phyloP scores from a whole-genome alignment of 2,113 vertebrate species.

The Acanthochromis polyacanthus region DNA sequence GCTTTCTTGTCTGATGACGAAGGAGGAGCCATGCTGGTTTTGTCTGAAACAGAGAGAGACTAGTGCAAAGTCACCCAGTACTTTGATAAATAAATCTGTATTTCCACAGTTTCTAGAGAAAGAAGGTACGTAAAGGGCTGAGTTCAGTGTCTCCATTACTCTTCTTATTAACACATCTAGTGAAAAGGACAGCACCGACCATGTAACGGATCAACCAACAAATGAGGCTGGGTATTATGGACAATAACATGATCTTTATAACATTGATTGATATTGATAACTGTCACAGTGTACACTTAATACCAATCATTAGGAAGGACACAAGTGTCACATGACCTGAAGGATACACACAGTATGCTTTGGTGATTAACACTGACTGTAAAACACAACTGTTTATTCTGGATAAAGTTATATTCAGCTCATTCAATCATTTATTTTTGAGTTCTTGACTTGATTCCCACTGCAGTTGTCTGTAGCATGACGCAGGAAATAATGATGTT shows the following conservation, averaged over 20 bases:
- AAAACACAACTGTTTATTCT: not conserved
- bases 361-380: not conserved
- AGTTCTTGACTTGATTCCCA: not conserved
- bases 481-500: not conserved
- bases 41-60: conserved; percentile 26
- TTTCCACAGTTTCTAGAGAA: conserved; percentile 10
- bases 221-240: too few relatives aligned
- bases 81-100: conserved; percentile 36
- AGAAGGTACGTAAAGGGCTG: not conserved
- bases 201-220: not conserved
- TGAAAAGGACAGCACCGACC: not conserved
- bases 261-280: not conserved
- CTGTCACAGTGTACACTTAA: not conserved
- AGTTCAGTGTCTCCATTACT: not conserved
- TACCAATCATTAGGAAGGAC: not conserved
- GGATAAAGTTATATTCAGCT: not conserved
- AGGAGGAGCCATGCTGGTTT: conserved; percentile 32
- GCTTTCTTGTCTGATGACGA: conserved; percentile 56
- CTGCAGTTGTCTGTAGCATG: not conserved
- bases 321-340: not conserved
- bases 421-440: not conserved
- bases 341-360: not conserved
- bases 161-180: conserved; percentile 4
- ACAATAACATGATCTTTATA: too few relatives aligned
- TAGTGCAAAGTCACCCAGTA: not conserved